Conservation (phyloP, 2,113 vertebrate genomes). For the Phodopus roborovskii region DNA sequence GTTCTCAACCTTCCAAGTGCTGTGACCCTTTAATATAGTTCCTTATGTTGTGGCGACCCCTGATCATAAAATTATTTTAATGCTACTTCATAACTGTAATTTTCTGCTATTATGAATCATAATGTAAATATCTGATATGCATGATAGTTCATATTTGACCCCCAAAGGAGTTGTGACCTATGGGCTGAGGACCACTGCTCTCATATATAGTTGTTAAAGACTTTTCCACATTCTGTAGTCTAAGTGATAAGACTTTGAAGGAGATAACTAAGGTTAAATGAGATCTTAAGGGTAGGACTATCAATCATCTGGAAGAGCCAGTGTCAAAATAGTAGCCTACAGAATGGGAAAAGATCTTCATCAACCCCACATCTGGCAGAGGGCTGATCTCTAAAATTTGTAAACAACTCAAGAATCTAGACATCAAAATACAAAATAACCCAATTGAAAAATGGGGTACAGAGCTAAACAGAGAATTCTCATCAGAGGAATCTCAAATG, state of each 20-base stretch:
- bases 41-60: neutral
- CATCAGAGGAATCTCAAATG: no score
- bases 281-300: neutral
- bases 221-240: neutral
- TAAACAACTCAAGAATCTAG: no score
- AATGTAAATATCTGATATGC: neutral
- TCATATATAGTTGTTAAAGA: neutral
- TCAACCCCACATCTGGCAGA: no score
- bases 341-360: no score
- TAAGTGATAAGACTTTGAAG: neutral
- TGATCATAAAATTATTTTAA: neutral
- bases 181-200: neutral
- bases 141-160: neutral
- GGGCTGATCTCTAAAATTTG: no score
- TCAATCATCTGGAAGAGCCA: neutral
- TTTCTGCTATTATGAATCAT: neutral
- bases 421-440: no score
- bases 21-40: neutral
- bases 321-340: no score
- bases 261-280: neutral
- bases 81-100: neutral
- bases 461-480: no score
- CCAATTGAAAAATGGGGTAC: no score
- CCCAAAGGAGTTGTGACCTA: neutral
- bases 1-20: neutral